phyloP scores from a whole-genome alignment of 2,797 vertebrate genomes.

The Distichodus sexfasciatus region DNA sequence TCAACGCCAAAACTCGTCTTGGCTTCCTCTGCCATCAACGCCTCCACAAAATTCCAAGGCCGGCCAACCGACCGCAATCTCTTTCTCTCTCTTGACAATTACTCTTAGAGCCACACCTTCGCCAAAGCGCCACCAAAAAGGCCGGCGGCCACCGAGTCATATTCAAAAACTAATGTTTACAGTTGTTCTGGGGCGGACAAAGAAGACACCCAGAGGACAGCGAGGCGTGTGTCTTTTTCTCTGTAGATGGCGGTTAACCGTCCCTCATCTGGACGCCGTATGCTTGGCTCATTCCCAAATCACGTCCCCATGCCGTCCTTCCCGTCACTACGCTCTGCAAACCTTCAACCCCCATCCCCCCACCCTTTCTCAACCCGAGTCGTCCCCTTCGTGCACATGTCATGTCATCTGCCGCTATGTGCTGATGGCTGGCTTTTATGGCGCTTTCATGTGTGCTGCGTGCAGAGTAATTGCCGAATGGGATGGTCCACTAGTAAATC shows the following conservation, averaged over 20 bases:
- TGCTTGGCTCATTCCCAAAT: slow-evolving; percentile 52
- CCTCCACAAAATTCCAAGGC: no score
- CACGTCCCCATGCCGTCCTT: slow-evolving; percentile 17
- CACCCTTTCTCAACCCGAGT: no score
- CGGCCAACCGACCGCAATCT: slow-evolving; percentile 61
- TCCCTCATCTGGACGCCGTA: slow-evolving; percentile 76
- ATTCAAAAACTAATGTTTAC: slow-evolving; percentile 74
- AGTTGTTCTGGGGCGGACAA: slow-evolving; percentile 67
- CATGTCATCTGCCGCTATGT: slow-evolving; percentile 67
- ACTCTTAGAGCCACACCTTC: slow-evolving; percentile 53
- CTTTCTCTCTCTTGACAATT: slow-evolving; percentile 67
- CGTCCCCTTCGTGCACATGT: slow-evolving; percentile 50
- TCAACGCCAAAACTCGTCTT: slow-evolving; percentile 27
- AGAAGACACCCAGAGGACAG: slow-evolving; percentile 70
- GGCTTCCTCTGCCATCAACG: slow-evolving; percentile 24
- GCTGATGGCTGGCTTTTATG: slow-evolving; percentile 67
- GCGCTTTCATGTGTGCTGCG: slow-evolving; percentile 69
- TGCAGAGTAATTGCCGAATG: slow-evolving; percentile 69
- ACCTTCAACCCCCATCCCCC: no score
- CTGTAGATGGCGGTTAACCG: slow-evolving; percentile 71
- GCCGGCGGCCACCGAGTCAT: slow-evolving; percentile 60
- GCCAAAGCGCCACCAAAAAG: slow-evolving; percentile 58
- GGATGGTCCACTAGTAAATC: slow-evolving; percentile 72
- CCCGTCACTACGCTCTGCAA: no score
- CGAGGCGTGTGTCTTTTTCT: slow-evolving; percentile 66